phyloP scores from a whole-genome alignment of 2,888 invertebrate species.

The Agonopterix subpropinquella region DNA sequence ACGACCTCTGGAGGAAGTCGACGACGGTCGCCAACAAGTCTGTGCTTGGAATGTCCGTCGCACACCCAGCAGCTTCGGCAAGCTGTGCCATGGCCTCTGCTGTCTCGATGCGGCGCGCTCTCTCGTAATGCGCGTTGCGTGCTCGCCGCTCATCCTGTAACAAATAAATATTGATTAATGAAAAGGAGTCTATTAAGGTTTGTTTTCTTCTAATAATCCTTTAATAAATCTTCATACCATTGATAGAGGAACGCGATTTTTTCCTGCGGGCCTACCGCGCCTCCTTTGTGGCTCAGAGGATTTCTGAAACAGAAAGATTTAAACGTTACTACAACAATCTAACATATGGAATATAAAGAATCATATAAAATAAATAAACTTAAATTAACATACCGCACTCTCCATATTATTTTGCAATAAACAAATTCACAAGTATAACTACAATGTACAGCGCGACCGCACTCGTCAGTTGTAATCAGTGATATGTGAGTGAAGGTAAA shows the following conservation, averaged over 20 bases:
- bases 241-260: slow-evolving; percentile 31
- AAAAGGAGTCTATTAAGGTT: not conserved
- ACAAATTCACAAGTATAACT: too few species aligned
- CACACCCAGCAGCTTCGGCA: slow-evolving; percentile 21
- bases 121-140: slow-evolving; percentile 41
- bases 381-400: not conserved
- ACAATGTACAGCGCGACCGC: not conserved
- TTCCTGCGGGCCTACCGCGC: slow-evolving; percentile 38
- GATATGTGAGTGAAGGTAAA: not conserved
- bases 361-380: not conserved
- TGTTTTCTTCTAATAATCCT: too few species aligned
- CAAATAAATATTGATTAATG: not conserved
- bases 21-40: slow-evolving; percentile 30
- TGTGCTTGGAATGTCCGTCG: not conserved
- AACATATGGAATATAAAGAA: not conserved
- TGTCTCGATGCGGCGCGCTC: slow-evolving; percentile 33
- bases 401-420: not conserved
- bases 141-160: slow-evolving; percentile 35
- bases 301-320: not conserved
- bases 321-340: not conserved
- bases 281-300: slow-evolving; percentile 3
- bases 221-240: slow-evolving; percentile 20
- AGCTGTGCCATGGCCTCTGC: slow-evolving; percentile 30
- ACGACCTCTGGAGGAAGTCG: slow-evolving; percentile 18
- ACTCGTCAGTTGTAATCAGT: not conserved